These are phyloP conservation scores for Corvus cornix DNA, from an alignment of 2,113 vertebrate species.

Conservation along the genomic window DNA sequence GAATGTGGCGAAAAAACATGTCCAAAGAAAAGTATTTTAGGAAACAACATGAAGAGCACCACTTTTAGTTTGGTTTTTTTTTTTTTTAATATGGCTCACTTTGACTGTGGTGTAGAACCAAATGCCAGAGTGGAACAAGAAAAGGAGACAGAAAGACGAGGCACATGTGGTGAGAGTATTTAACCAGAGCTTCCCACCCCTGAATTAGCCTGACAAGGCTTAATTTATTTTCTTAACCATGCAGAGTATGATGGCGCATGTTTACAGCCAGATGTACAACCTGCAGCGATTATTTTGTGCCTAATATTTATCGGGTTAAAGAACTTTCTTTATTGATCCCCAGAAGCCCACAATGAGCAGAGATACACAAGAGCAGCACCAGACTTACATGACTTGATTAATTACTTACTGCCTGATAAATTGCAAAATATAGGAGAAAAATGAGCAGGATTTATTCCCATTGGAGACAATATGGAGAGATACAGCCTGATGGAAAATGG, in stretches of 20 bases:
- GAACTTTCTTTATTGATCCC: not conserved
- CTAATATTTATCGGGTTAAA: not conserved
- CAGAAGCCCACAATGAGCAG: not conserved
- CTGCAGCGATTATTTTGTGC: not conserved
- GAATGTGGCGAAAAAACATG: not conserved
- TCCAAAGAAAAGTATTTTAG: not conserved
- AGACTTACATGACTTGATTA: not conserved
- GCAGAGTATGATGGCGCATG: not conserved
- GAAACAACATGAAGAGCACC: not conserved
- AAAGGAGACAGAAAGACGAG: not conserved
- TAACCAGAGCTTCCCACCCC: not conserved
- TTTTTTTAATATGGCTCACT: not conserved
- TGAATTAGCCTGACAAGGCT: not conserved
- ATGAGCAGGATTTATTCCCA: not conserved
- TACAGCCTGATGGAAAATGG: not conserved
- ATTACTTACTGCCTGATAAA: not conserved
- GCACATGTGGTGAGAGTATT: not conserved
- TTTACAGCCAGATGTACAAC: not conserved
- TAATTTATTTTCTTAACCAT: not conserved
- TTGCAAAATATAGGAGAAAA: not conserved
- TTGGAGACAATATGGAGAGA: fast-evolving
- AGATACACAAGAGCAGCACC: not conserved
- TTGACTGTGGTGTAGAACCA: not conserved
- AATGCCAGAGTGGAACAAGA: not conserved
- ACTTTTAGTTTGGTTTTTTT: not conserved